These are phyloP conservation scores for Dolomedes plantarius DNA, from an alignment of 2,888 invertebrate species.

Conservation along the genomic window DNA sequence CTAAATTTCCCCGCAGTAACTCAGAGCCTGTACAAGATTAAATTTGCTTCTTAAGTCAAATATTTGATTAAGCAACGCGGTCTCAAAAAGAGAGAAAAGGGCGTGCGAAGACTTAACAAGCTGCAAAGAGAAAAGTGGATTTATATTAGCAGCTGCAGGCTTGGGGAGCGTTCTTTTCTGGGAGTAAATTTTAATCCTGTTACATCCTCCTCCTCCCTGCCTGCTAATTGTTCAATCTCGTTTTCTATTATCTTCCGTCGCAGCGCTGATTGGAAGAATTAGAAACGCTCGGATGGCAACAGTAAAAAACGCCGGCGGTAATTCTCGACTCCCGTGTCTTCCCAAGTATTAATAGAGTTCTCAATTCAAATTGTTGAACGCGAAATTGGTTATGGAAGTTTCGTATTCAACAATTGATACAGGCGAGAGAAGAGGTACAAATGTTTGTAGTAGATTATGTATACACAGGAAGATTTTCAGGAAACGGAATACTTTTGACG, in stretches of 20 bases:
- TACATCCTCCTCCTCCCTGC: constrained; percentile 37
- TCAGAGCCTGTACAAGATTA: constrained; percentile 52
- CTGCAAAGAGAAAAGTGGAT: constrained; percentile 63
- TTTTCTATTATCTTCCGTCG: constrained; percentile 67
- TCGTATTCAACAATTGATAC: constrained; percentile 7
- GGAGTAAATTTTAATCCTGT: constrained; percentile 69
- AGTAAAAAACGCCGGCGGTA: constrained; percentile 16
- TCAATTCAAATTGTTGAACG: constrained; percentile 1
- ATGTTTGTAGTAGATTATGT: constrained; percentile 6
- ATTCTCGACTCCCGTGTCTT: constrained; percentile 12
- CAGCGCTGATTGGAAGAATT: constrained; percentile 64
- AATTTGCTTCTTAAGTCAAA: constrained; percentile 72
- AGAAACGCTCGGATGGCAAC: constrained; percentile 45
- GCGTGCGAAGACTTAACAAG: constrained; percentile 47
- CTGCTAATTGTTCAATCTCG: constrained; percentile 66
- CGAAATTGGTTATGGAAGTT: background rate
- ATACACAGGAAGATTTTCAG: background rate
- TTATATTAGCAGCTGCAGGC: constrained; percentile 68
- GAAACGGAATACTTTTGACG: background rate
- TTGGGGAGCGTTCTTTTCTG: constrained; percentile 50
- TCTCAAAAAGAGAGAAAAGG: constrained; percentile 38
- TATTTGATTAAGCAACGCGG: constrained; percentile 67
- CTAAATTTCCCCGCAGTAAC: constrained; percentile 70
- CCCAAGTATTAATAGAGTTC: constrained; percentile 16
- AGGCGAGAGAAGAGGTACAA: background rate